phyloP scores from a whole-genome alignment of 2,797 vertebrate genomes.

The Arrhamphus sclerolepis region DNA sequence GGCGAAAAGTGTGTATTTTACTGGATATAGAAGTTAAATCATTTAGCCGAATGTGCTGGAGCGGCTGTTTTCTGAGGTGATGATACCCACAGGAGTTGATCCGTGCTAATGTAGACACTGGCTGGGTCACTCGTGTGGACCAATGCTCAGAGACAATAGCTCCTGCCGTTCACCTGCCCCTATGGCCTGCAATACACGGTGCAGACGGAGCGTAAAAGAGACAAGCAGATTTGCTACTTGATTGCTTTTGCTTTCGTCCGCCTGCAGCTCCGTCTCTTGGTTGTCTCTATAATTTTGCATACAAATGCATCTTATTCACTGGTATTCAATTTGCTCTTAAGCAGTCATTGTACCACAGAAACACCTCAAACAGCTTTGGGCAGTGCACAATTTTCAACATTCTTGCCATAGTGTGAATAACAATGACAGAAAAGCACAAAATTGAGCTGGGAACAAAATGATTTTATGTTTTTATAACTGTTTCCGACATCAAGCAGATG shows the following conservation, averaged over 20 bases:
- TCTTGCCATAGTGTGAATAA: slow-evolving; percentile 21
- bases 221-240: slow-evolving; percentile 57
- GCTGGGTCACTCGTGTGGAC: slow-evolving; percentile 73
- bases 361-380: slow-evolving; percentile 35
- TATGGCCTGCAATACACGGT: slow-evolving; percentile 6
- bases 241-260: slow-evolving; percentile 65
- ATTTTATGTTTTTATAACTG: slow-evolving; percentile 7
- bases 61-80: slow-evolving; percentile 53
- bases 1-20: slow-evolving; percentile 29
- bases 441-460: too few species aligned
- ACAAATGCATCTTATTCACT: slow-evolving; percentile 66
- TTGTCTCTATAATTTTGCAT: slow-evolving; percentile 63
- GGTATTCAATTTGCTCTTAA: slow-evolving; percentile 53
- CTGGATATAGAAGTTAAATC: slow-evolving; percentile 54
- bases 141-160: slow-evolving; percentile 66
- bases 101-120: slow-evolving; percentile 70
- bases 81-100: slow-evolving; percentile 62
- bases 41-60: slow-evolving; percentile 49
- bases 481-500: slow-evolving; percentile 14
- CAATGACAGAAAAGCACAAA: too few species aligned
- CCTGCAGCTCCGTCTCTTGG: slow-evolving; percentile 54
- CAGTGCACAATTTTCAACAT: slow-evolving; percentile 9
- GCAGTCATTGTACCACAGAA: slow-evolving; percentile 33
- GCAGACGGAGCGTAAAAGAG: slow-evolving; percentile 24
- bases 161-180: slow-evolving; percentile 40